These are phyloP conservation scores for Aldabrachelys gigantea DNA, from an alignment of 2,113 vertebrate species.

Conservation along the genomic window DNA sequence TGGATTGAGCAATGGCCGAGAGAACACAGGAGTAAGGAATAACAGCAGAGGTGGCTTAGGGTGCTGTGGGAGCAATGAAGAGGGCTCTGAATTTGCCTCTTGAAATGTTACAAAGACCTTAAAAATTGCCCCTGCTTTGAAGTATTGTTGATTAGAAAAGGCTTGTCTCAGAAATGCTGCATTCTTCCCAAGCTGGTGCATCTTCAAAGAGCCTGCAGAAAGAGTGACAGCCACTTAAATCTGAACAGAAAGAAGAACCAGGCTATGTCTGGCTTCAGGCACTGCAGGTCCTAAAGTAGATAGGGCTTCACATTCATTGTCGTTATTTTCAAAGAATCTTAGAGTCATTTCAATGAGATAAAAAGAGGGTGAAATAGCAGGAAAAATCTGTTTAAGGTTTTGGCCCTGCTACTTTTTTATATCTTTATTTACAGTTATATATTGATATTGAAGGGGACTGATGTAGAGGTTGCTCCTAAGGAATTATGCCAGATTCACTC, in stretches of 20 bases:
- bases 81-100: not conserved
- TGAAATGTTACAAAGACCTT: not conserved
- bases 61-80: not conserved
- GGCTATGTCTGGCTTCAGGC: not conserved
- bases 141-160: not conserved
- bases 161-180: not conserved
- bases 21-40: not conserved
- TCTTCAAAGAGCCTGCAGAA: not conserved
- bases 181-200: not conserved
- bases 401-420: accelerated
- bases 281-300: not conserved
- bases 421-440: not conserved
- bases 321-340: not conserved
- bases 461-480: not conserved
- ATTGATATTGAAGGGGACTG: not conserved
- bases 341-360: not conserved
- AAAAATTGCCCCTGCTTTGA: not conserved
- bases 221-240: not conserved
- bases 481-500: not conserved
- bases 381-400: accelerated
- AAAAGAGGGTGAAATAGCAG: not conserved
- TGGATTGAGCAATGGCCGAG: not conserved
- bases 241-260: not conserved
- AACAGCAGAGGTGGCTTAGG: not conserved
- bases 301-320: not conserved